Evolutionary conservation across 2,888 invertebrate genomes (phyloP), one percentile per base, ranked within the genome.

Genomic region (Zygogramma bicolorata): DNA sequence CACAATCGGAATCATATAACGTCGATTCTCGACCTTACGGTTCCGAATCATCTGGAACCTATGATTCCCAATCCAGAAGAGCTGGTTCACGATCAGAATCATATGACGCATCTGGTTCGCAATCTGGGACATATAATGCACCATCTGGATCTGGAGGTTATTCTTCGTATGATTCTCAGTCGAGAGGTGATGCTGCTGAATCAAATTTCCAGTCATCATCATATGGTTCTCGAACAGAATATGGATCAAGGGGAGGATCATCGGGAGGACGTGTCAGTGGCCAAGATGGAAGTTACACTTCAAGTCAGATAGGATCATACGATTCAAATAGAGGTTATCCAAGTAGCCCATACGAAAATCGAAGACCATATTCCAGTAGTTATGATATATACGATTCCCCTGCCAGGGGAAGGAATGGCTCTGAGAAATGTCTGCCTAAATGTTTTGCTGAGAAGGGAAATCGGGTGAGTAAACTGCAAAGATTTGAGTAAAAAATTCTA

Each of bases 401-500:
- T 3, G 87, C 84, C 22, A 86, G 88, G 68, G 86, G 85, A 1
- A 87, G 81, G 78, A 84, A 85, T 73, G 85, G 92, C 90, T 89
- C 91, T 0, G 93, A 91, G 70, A 92, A 92, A 81, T 96, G 96
- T 83, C 90, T 91, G 46, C 95, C 95, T 0, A 95, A 96, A 89
- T 96, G 96, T 86, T 93, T 95, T 77, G 96, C 96, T 0, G 95
- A 96, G 87, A 96, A 96, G 87, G 96, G 96, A 84, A 91, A 90
- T 73, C 89, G 95, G 82, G 94, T 94, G 63, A 46, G 77, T 61
- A 74, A n/a, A 68, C 25, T 6, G 13, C 10, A 53, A 13, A 15
- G 27, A 15, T 25, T 25, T 27, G 5, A 3, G 10, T 13, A 15
- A 53, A n/a, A 38, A 10, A n/a, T 8, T 38, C 13, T 13, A 38